A percentile compares a stretch with the other conserved stretches of the same genome.
These are phyloP conservation scores for Oreochromis aureus DNA, from an alignment of 2,113 vertebrate species.

Conservation along the genomic window DNA sequence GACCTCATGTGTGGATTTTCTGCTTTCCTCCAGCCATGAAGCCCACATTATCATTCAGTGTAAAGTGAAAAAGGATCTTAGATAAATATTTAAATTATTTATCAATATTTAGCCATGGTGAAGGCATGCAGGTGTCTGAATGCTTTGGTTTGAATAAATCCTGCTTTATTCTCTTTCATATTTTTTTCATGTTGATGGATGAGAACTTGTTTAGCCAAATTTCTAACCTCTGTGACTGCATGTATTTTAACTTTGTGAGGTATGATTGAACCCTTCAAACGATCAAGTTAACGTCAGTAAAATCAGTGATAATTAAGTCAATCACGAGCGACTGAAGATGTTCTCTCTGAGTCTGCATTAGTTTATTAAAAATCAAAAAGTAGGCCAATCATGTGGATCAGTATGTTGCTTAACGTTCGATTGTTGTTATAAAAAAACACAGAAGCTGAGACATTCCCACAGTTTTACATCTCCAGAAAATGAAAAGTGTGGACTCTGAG, in stretches of 20 bases:
- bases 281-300: not conserved
- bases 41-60: not conserved
- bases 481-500: not conserved
- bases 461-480: not conserved
- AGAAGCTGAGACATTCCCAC: not conserved
- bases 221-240: not conserved
- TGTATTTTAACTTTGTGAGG: not conserved
- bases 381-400: not conserved
- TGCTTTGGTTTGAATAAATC: not conserved
- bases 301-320: not conserved
- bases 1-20: not conserved
- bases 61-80: not conserved
- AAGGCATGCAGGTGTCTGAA: not conserved
- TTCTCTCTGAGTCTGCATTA: not conserved
- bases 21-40: not conserved
- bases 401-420: not conserved
- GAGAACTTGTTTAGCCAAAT: constrained; percentile 20
- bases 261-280: not conserved
- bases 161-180: not conserved
- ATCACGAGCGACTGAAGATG: not conserved
- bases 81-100: not conserved
- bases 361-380: not conserved
- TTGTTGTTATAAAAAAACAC: not conserved
- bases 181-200: constrained; percentile 41
- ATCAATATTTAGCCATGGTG: not conserved